Conservation (phyloP, 64 coral and sea anemone genomes). For the Stylophora pistillata region DNA sequence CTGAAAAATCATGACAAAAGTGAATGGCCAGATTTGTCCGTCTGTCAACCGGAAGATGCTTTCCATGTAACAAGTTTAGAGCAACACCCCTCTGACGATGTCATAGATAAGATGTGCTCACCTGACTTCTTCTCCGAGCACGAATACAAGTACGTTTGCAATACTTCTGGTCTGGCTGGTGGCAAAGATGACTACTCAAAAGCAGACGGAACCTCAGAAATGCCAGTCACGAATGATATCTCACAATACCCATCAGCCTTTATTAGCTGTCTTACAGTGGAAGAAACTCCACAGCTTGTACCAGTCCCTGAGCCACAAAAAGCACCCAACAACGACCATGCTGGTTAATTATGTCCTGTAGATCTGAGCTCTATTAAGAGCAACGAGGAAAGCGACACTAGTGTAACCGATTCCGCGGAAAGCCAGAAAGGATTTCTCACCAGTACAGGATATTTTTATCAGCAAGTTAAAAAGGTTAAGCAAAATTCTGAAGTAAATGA, state of each 20-base stretch:
- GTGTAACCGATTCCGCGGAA: not conserved
- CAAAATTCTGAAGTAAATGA: too few relatives aligned
- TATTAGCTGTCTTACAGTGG: too few relatives aligned
- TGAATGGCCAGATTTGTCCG: not conserved
- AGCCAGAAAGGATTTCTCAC: not conserved
- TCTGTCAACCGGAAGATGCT: not conserved
- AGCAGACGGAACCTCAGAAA: not conserved
- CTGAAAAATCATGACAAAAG: not conserved
- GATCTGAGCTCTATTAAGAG: not conserved
- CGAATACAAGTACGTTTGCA: not conserved
- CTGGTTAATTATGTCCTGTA: not conserved
- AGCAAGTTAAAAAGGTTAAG: too few relatives aligned
- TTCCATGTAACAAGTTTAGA: not conserved
- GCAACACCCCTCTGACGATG: not conserved
- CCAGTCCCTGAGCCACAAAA: not conserved
- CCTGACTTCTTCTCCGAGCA: not conserved
- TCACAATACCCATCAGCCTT: too few relatives aligned
- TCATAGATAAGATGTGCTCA: conserved; percentile 16
- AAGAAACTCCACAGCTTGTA: not conserved
- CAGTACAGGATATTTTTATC: too few relatives aligned
- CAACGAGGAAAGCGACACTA: not conserved
- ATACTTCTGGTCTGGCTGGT: not conserved
- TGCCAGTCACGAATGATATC: too few relatives aligned
- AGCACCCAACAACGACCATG: not conserved
- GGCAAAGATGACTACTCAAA: not conserved